These are phyloP conservation scores for Pedicia rivosa DNA, from an alignment of 2,888 invertebrate species.

Conservation along the genomic window DNA sequence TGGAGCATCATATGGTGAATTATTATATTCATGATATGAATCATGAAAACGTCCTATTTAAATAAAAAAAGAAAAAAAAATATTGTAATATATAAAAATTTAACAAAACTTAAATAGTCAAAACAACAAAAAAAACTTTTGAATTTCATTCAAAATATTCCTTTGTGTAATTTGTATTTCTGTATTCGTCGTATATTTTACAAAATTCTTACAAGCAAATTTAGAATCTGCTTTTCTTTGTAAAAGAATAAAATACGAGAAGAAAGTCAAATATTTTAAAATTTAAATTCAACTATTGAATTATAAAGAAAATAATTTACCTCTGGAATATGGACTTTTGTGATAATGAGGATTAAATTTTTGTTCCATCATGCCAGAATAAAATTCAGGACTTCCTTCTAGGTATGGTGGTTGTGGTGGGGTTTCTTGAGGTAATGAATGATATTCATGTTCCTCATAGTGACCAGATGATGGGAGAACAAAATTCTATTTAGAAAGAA, in stretches of 20 bases:
- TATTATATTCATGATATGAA: constrained; percentile 22
- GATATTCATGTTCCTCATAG: constrained; percentile 18
- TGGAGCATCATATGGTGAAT: constrained; percentile 42
- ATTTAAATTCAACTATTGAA: not conserved
- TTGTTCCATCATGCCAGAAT: constrained; percentile 17
- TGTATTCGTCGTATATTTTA: no score
- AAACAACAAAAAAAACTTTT: constrained; percentile 2
- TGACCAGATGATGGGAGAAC: constrained; percentile 14
- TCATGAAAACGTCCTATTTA: constrained; percentile 25
- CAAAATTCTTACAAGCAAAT: no score
- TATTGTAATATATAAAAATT: not conserved
- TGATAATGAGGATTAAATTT: constrained; percentile 18
- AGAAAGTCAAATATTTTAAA: constrained; percentile 5
- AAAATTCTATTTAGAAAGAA: constrained; percentile 11
- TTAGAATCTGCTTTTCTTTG: no score
- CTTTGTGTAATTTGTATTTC: no score
- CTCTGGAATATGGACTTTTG: constrained; percentile 11
- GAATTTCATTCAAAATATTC: constrained; percentile 1
- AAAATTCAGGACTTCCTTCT: constrained; percentile 16
- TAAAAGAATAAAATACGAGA: no score
- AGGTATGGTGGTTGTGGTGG: constrained; percentile 17
- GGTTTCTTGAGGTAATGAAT: constrained; percentile 16
- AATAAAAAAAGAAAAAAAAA: not conserved
- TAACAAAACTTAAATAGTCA: not conserved
- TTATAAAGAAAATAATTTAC: constrained; percentile 6